Conservation (phyloP, 2,888 invertebrate genomes). For the Lymantria monacha region DNA sequence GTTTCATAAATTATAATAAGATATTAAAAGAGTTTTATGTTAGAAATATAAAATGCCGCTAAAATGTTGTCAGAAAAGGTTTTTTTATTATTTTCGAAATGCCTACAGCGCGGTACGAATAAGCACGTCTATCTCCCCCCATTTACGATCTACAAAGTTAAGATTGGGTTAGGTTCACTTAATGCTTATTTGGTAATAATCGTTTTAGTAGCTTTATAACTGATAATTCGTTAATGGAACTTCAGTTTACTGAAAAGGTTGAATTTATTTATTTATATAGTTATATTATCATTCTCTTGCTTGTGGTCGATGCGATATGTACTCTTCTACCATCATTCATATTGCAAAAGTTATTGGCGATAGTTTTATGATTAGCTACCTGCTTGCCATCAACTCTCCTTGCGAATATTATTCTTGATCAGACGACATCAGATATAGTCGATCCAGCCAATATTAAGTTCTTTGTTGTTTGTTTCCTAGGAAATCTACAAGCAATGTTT, state of each 20-base stretch:
- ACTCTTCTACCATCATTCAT: too few species aligned
- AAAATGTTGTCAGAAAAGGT: conserved; percentile 28
- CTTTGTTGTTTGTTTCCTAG: too few species aligned
- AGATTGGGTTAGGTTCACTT: conserved; percentile 24
- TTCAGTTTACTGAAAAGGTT: not conserved
- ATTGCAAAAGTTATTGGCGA: too few species aligned
- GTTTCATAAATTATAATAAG: conserved; percentile 38
- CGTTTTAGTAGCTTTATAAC: conserved; percentile 1
- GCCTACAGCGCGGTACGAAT: conserved; percentile 24
- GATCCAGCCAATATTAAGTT: too few species aligned
- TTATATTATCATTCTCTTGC: too few species aligned
- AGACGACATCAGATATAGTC: too few species aligned
- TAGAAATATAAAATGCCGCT: conserved; percentile 28
- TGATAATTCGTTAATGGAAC: not conserved
- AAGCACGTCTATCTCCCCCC: conserved; percentile 29
- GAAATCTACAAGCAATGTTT: too few species aligned
- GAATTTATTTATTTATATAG: conserved; percentile 2
- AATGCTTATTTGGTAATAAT: conserved; percentile 22
- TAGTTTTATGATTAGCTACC: too few species aligned
- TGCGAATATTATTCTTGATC: too few species aligned
- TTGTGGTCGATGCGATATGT: too few species aligned
- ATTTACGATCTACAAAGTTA: conserved; percentile 31
- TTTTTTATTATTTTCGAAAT: conserved; percentile 41
- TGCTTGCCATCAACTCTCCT: too few species aligned
- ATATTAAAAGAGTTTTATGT: conserved; percentile 34